Conservation (phyloP, 2,888 invertebrate genomes). For the Neuroscelio doddi region DNA sequence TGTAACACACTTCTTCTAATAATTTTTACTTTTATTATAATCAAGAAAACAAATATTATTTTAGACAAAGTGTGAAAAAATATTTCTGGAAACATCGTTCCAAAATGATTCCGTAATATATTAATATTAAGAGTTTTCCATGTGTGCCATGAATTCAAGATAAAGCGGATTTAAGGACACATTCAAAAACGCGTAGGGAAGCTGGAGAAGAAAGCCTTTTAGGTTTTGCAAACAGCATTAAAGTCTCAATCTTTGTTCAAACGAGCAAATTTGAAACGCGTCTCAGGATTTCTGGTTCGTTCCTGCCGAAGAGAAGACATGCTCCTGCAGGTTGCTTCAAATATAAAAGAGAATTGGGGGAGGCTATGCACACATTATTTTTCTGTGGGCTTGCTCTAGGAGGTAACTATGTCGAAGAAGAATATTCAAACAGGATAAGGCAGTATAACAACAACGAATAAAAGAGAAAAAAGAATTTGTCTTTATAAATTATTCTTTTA, state of each 20-base stretch:
- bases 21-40: too few species aligned
- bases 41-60: too few species aligned
- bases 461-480: conserved; percentile 29
- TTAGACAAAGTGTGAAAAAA: too few species aligned
- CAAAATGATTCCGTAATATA: too few species aligned
- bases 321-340: conserved; percentile 33
- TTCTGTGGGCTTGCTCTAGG: conserved; percentile 54
- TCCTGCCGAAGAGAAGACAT: conserved; percentile 21
- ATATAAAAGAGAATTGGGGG: conserved; percentile 38
- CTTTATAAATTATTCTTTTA: conserved; percentile 25
- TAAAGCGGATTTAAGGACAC: conserved; percentile 36
- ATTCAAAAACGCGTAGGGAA: conserved; percentile 20
- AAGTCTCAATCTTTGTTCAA: conserved; percentile 63
- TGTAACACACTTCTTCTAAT: too few species aligned
- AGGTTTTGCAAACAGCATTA: conserved; percentile 60
- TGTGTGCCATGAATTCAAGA: conserved; percentile 37
- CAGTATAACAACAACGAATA: conserved; percentile 38
- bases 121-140: too few species aligned
- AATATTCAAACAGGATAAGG: conserved; percentile 32
- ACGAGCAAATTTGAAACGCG: conserved; percentile 52
- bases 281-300: conserved; percentile 36
- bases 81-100: too few species aligned
- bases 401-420: conserved; percentile 36
- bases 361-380: conserved; percentile 63
- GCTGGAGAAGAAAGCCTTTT: conserved; percentile 32